These are phyloP conservation scores for Leptopilina boulardi DNA, from an alignment of 1,140 invertebrate species.

Conservation along the genomic window DNA sequence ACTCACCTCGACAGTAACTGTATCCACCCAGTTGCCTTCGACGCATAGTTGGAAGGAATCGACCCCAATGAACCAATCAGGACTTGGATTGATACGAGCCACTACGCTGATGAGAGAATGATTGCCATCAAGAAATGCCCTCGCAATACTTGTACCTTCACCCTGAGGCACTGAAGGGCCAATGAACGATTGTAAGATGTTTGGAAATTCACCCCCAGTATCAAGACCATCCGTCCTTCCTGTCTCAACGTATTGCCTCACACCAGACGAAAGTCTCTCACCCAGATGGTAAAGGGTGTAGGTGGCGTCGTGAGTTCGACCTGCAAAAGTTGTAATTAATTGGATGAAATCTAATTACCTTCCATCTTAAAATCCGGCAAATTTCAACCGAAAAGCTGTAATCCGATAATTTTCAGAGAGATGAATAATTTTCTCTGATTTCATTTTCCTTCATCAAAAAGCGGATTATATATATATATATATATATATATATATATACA, in stretches of 20 bases:
- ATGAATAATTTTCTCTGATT: neutral
- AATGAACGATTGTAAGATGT: slow-evolving; percentile 85
- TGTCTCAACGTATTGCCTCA: slow-evolving; percentile 89
- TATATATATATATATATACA: too few relatives aligned
- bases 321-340: slow-evolving; percentile 77
- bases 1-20: slow-evolving; percentile 90
- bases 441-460: neutral
- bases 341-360: slow-evolving; percentile 22
- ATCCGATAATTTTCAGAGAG: neutral
- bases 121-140: slow-evolving; percentile 93
- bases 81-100: slow-evolving; percentile 92
- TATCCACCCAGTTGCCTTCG: slow-evolving; percentile 96
- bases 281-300: slow-evolving; percentile 89
- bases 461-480: neutral
- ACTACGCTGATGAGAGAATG: slow-evolving; percentile 93
- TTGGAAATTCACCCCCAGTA: slow-evolving; percentile 73
- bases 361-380: neutral
- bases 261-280: slow-evolving; percentile 82
- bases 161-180: slow-evolving; percentile 86
- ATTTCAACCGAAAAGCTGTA: slow-evolving; percentile 13
- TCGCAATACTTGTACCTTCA: slow-evolving; percentile 85
- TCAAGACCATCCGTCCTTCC: slow-evolving; percentile 85
- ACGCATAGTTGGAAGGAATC: slow-evolving; percentile 94
- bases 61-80: slow-evolving; percentile 99
- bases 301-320: slow-evolving; percentile 88